Percentiles rank a stretch among this genome's conserved stretches.
Conservation (phyloP, 2,888 invertebrate species). For the Zootermopsis nevadensis region DNA sequence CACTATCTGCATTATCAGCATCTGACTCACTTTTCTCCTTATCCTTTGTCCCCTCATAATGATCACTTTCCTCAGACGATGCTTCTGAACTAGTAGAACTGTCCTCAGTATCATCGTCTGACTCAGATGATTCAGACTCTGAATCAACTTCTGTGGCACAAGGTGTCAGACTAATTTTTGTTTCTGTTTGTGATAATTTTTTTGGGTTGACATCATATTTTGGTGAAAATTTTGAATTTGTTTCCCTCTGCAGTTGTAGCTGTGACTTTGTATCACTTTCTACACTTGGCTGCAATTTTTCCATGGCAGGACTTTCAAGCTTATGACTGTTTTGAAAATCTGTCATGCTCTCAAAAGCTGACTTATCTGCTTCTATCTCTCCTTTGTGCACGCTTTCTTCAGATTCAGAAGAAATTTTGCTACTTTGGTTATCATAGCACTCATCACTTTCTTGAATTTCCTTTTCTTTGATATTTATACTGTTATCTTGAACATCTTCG, state of each 20-base stretch:
- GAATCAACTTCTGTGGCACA: constrained; percentile 52
- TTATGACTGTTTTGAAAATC: background rate
- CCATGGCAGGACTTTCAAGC: background rate
- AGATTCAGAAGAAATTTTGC: background rate
- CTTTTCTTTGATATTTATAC: background rate
- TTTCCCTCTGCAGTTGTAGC: background rate
- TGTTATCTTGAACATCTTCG: constrained; percentile 6
- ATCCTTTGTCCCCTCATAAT: constrained; percentile 27
- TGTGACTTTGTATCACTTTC: background rate
- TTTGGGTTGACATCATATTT: constrained; percentile 28
- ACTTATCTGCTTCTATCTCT: background rate
- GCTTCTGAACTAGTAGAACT: constrained; percentile 39
- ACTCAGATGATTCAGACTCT: constrained; percentile 46
- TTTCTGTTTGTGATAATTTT: constrained; percentile 20
- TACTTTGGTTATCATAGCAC: background rate
- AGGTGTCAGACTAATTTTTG: constrained; percentile 42
- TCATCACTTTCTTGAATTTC: background rate
- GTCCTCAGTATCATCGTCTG: constrained; percentile 27
- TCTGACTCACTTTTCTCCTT: constrained; percentile 57
- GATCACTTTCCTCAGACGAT: constrained; percentile 44
- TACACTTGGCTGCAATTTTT: background rate
- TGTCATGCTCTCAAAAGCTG: background rate
- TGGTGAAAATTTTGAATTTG: constrained; percentile 19
- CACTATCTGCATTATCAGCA: constrained; percentile 71
- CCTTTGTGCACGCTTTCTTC: background rate